These are phyloP conservation scores for Catharus ustulatus DNA, from an alignment of 2,797 vertebrate species.

Conservation along the genomic window DNA sequence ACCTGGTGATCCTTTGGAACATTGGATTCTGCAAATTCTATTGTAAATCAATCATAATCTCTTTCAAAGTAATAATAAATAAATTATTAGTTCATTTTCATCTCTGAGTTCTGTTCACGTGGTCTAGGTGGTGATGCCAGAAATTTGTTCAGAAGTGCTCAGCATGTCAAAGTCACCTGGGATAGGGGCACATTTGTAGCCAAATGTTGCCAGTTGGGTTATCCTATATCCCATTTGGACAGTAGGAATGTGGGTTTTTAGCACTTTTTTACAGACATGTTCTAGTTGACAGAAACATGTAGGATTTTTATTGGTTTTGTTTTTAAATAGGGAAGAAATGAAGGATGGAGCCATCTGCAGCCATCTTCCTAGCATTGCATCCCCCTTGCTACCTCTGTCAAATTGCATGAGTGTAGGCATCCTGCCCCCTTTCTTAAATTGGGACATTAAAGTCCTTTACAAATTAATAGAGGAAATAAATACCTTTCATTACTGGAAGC, in stretches of 20 bases:
- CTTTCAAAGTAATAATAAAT: not conserved
- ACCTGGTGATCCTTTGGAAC: not conserved
- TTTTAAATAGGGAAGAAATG: not conserved
- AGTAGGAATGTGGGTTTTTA: fast-evolving
- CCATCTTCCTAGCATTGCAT: not conserved
- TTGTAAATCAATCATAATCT: not conserved
- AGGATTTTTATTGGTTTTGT: not conserved
- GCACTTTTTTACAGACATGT: not conserved
- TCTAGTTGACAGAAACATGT: not conserved
- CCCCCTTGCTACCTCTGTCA: not conserved
- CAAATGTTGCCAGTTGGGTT: not conserved
- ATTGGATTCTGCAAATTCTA: not conserved
- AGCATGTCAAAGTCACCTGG: not conserved
- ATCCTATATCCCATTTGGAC: not conserved
- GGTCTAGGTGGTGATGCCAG: not conserved
- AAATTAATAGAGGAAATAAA: not conserved
- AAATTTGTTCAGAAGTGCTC: not conserved
- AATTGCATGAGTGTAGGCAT: fast-evolving
- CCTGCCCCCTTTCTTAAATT: not conserved
- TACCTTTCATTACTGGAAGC: not conserved
- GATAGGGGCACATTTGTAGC: not conserved
- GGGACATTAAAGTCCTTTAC: not conserved
- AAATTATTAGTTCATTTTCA: fast-evolving
- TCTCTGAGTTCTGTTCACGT: fast-evolving
- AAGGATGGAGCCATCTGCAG: not conserved